Percentiles rank a stretch among this genome's conserved stretches.
These are phyloP conservation scores for Ormia ochracea DNA, from an alignment of 2,888 invertebrate species.

Conservation along the genomic window DNA sequence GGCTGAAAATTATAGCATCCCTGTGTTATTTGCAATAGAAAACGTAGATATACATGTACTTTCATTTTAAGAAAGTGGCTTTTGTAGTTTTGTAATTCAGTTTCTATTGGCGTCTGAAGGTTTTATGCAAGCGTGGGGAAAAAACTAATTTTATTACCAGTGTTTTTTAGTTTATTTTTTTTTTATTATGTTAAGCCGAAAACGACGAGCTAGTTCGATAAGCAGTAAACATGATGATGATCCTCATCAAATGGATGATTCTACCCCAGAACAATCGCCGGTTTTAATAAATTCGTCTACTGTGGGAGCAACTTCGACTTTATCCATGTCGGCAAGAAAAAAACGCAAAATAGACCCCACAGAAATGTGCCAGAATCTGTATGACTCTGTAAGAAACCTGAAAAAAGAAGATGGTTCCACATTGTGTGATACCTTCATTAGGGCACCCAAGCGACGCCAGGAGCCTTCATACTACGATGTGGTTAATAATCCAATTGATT, in stretches of 20 bases:
- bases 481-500: conserved; percentile 95
- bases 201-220: conserved; percentile 89
- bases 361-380: conserved; percentile 93
- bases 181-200: conserved; percentile 83
- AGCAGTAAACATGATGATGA: conserved; percentile 85
- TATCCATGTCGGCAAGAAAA: conserved; percentile 79
- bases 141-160: background rate
- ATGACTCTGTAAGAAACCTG: conserved; percentile 92
- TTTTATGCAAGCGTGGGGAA: background rate
- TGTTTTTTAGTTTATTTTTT: conserved; percentile 11
- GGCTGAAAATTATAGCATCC: background rate
- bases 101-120: conserved; percentile 38
- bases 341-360: conserved; percentile 80
- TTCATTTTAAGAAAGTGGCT: too few relatives aligned
- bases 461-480: conserved; percentile 95
- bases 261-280: conserved; percentile 77
- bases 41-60: background rate
- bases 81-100: conserved; percentile 1
- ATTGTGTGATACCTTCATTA: conserved; percentile 94
- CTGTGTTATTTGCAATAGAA: background rate
- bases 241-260: conserved; percentile 82
- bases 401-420: conserved; percentile 94
- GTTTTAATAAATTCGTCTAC: conserved; percentile 64
- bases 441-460: conserved; percentile 94
- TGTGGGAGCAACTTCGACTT: conserved; percentile 50